Conservation (phyloP, 2,113 vertebrate genomes). For the Cyanoderma ruficeps region DNA sequence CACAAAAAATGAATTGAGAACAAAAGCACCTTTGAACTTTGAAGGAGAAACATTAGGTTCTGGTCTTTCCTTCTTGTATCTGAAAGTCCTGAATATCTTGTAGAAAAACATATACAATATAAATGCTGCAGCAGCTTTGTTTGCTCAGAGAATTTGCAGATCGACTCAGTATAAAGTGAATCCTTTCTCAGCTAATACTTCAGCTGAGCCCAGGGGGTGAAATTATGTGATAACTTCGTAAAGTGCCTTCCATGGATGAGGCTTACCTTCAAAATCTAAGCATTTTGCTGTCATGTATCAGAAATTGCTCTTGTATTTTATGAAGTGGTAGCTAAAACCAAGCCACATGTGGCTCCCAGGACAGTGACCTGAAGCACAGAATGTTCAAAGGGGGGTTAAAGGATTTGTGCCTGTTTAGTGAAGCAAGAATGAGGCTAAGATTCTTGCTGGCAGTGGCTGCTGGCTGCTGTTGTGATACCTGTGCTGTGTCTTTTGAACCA, state of each 20-base stretch:
- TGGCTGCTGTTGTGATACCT: neutral
- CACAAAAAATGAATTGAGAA: neutral
- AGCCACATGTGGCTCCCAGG: neutral
- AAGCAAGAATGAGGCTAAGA: neutral
- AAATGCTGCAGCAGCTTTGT: neutral
- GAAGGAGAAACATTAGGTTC: neutral
- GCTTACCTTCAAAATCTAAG: neutral
- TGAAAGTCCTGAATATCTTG: neutral
- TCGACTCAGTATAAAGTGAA: neutral
- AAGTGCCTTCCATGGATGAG: neutral
- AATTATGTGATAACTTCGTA: neutral
- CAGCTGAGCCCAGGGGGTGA: neutral
- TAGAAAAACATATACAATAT: neutral
- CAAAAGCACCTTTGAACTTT: neutral
- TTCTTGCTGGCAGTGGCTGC: neutral
- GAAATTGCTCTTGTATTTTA: neutral
- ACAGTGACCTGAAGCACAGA: neutral
- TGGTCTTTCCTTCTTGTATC: neutral
- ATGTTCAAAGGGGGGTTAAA: neutral
- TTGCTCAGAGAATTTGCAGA: constrained; percentile 7
- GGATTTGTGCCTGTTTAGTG: neutral
- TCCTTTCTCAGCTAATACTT: neutral
- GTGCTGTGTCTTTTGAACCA: neutral
- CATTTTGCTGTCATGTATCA: neutral
- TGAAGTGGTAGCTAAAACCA: neutral